phyloP scores from a whole-genome alignment of 2,797 vertebrate species.

The Cynopterus sphinx region DNA sequence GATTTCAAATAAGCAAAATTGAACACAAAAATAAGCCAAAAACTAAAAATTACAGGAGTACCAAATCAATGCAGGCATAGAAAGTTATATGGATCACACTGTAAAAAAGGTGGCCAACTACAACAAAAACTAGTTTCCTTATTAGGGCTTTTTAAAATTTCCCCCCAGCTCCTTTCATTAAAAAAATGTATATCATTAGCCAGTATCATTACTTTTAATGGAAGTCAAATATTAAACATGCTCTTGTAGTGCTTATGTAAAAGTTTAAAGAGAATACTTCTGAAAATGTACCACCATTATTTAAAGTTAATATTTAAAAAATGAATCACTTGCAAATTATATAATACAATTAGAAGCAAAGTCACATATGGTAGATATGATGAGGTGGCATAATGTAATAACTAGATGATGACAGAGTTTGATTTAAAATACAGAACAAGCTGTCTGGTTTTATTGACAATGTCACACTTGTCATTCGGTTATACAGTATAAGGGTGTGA shows the following conservation, averaged over 20 bases:
- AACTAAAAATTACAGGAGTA: background rate
- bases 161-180: background rate
- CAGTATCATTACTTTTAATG: background rate
- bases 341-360: constrained; percentile 41
- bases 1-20: background rate
- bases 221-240: background rate
- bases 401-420: background rate
- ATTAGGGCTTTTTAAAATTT: background rate
- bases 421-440: background rate
- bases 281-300: background rate
- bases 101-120: background rate
- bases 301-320: background rate
- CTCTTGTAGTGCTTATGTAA: background rate
- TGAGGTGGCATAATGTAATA: background rate
- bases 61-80: background rate
- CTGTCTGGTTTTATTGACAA: background rate
- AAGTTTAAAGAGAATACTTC: background rate
- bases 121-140: background rate
- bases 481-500: background rate
- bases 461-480: background rate
- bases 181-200: background rate
- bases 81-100: background rate
- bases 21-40: background rate
- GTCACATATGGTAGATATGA: background rate
- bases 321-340: background rate